These are phyloP conservation scores for Prunella himalayana DNA, from an alignment of 2,113 vertebrate genomes.

Conservation along the genomic window DNA sequence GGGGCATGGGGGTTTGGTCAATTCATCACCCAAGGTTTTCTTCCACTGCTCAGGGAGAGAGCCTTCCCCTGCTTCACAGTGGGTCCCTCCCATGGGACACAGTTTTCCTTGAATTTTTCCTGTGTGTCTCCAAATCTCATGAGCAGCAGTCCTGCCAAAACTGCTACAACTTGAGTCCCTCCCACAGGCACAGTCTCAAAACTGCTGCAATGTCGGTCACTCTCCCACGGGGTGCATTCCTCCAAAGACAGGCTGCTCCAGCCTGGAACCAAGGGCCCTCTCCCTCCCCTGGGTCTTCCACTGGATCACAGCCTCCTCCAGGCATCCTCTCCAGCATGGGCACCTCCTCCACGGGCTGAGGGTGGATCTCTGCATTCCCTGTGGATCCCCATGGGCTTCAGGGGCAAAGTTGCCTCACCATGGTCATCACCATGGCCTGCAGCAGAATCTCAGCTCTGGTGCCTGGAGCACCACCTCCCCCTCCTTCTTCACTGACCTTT, in stretches of 20 bases:
- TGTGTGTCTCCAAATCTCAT: not conserved
- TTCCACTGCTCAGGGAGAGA: not conserved
- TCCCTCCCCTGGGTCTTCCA: not conserved
- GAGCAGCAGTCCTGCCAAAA: not conserved
- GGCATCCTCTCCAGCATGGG: rapidly evolving
- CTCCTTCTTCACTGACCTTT: not conserved
- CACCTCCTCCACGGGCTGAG: not conserved
- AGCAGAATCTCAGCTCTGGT: not conserved
- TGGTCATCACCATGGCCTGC: not conserved
- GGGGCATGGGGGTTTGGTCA: not conserved
- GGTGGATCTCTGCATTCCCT: not conserved
- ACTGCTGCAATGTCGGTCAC: rapidly evolving
- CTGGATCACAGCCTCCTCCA: not conserved
- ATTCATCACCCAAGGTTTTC: not conserved
- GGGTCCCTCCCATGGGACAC: not conserved
- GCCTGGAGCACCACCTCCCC: not conserved
- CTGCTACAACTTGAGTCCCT: not conserved
- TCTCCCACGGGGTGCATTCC: not conserved
- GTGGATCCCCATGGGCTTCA: not conserved
- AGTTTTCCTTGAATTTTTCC: not conserved
- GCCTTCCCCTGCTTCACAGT: not conserved
- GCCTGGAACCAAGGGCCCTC: not conserved
- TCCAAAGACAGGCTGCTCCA: not conserved
- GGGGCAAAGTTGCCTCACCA: not conserved
- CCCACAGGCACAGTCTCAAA: not conserved